These are phyloP conservation scores for Proterorhinus semilunaris DNA, from an alignment of 2,113 vertebrate genomes.

Conservation along the genomic window DNA sequence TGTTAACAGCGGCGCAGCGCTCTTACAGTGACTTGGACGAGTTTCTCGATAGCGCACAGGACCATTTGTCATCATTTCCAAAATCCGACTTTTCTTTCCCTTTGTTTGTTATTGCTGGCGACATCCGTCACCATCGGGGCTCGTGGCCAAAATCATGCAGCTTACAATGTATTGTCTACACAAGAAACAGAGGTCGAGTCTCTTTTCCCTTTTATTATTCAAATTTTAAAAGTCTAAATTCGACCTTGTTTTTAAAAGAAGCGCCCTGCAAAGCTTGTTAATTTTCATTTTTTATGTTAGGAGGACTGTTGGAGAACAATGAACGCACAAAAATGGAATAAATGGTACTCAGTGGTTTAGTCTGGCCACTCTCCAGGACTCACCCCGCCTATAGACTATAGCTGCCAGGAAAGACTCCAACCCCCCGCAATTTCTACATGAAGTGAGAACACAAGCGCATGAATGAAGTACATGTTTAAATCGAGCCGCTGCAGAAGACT, in stretches of 20 bases:
- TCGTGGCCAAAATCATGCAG: constrained; percentile 39
- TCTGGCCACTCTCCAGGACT: too few relatives aligned
- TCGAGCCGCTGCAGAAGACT: too few relatives aligned
- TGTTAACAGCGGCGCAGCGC: constrained; percentile 53
- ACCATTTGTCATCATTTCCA: constrained; percentile 59
- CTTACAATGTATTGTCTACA: constrained; percentile 54
- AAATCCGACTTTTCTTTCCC: constrained; percentile 54
- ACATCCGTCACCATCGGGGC: constrained; percentile 59
- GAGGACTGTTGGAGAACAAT: background rate
- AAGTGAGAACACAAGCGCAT: too few relatives aligned
- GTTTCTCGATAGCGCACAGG: constrained; percentile 33
- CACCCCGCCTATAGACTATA: too few relatives aligned
- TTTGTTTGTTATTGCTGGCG: constrained; percentile 59
- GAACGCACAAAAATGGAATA: background rate
- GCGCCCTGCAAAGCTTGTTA: constrained; percentile 12
- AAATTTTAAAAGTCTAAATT: constrained; percentile 22
- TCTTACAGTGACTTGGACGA: constrained; percentile 17
- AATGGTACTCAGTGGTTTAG: too few relatives aligned
- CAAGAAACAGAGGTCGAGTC: constrained; percentile 47
- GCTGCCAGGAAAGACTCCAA: too few relatives aligned
- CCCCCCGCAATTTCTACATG: too few relatives aligned
- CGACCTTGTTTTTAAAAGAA: constrained; percentile 1
- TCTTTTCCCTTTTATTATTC: constrained; percentile 38
- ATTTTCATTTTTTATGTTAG: constrained; percentile 10
- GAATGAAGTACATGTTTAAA: too few relatives aligned